Conservation (phyloP, 1,140 invertebrate genomes). For the Drosophila virilis region DNA sequence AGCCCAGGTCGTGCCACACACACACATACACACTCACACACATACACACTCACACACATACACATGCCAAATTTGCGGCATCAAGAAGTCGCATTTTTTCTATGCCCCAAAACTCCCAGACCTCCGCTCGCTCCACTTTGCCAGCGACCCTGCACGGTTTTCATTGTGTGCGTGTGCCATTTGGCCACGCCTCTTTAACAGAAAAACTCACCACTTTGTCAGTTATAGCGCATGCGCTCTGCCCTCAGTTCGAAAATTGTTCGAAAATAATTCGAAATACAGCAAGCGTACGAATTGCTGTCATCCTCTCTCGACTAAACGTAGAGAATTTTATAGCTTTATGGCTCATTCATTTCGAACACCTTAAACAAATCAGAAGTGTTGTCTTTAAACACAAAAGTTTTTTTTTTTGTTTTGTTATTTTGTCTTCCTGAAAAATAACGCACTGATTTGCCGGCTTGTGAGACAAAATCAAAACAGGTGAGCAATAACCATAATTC, state of each 20-base stretch:
- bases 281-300: constrained; percentile 38
- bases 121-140: constrained; percentile 4
- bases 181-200: constrained; percentile 58
- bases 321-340: not conserved
- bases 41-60: constrained; percentile 32
- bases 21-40: constrained; percentile 4
- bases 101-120: constrained; percentile 36
- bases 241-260: constrained; percentile 27
- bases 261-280: constrained; percentile 39
- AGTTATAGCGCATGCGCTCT: constrained; percentile 36
- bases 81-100: constrained; percentile 84
- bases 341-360: constrained; percentile 47
- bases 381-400: constrained; percentile 6
- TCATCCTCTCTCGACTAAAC: not conserved
- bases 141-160: constrained; percentile 4
- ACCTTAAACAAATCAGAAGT: constrained; percentile 32
- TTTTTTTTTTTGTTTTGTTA: constrained; percentile 23
- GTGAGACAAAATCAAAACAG: not conserved
- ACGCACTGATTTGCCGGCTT: constrained; percentile 29
- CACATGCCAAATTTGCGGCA: constrained; percentile 79
- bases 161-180: constrained; percentile 3
- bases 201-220: constrained; percentile 72
- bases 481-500: not conserved
- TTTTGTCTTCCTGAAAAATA: constrained; percentile 21
- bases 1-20: not conserved